Conservation (phyloP, 2,888 invertebrate species). For the Patella pellucida region DNA sequence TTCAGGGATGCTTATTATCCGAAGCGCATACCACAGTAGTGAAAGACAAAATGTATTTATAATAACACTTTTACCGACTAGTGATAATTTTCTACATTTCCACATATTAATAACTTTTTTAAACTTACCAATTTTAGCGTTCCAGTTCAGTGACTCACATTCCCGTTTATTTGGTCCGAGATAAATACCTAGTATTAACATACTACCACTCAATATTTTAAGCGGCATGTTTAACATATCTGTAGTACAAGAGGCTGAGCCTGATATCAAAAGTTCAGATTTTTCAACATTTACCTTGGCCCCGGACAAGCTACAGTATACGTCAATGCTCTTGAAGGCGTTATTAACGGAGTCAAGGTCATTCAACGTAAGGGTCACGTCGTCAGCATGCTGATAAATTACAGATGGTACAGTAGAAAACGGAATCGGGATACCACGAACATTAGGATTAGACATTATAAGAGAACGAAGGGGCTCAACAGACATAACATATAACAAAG, state of each 20-base stretch:
- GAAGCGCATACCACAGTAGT: not conserved
- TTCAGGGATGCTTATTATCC: not conserved
- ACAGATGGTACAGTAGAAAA: not conserved
- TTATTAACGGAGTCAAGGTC: not conserved
- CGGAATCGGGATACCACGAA: not conserved
- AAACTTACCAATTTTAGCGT: not conserved
- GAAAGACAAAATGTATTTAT: not conserved
- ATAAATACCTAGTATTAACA: not conserved
- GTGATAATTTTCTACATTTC: not conserved
- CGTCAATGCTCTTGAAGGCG: not conserved
- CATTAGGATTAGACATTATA: not conserved
- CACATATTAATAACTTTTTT: not conserved
- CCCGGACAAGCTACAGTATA: not conserved
- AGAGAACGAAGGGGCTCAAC: not conserved
- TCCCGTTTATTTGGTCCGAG: not conserved
- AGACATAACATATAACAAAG: slow-evolving; percentile 2
- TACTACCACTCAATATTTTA: not conserved
- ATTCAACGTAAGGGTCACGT: not conserved
- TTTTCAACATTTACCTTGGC: not conserved
- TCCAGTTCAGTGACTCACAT: not conserved
- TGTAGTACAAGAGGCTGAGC: not conserved
- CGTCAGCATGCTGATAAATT: not conserved
- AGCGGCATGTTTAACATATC: not conserved
- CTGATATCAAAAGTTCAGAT: not conserved
- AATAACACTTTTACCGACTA: not conserved